A percentile compares a stretch with the other conserved stretches of the same genome.
Evolutionary conservation across 2,113 vertebrate genomes (phyloP).

Genomic region (Vulpes lagopus): DNA sequence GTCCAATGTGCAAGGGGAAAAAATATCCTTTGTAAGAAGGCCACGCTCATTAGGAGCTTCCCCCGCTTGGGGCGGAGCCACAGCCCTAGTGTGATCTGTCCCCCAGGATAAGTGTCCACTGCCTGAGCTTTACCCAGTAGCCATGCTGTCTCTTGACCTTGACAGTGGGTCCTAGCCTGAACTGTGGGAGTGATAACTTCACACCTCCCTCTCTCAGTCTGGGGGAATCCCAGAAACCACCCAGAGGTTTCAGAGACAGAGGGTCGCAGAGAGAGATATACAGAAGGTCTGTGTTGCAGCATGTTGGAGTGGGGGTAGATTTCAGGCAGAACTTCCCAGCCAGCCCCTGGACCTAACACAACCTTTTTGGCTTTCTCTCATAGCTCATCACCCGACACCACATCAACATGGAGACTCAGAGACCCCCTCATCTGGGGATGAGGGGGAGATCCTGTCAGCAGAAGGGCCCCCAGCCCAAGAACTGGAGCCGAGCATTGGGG

Average conservation of each 20-base stretch:
- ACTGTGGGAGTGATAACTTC: neutral
- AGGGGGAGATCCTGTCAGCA: constrained; percentile 72
- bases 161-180: neutral
- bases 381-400: constrained; percentile 74
- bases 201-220: neutral
- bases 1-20: neutral
- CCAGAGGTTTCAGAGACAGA: neutral
- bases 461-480: constrained; percentile 62
- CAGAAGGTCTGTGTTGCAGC: neutral
- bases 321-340: neutral
- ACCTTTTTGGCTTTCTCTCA: neutral
- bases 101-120: constrained; percentile 7
- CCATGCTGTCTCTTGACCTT: neutral
- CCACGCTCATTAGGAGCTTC: neutral
- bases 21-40: neutral
- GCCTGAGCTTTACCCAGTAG: neutral
- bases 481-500: neutral
- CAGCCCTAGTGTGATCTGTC: fast-evolving
- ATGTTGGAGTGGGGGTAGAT: neutral
- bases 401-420: constrained; percentile 69
- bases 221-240: neutral
- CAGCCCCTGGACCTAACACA: neutral
- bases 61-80: neutral
- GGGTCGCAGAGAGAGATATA: neutral
- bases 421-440: constrained; percentile 74